Evolutionary conservation across 2,113 vertebrate genomes (phyloP).

Genomic region (Toxostoma redivivum): DNA sequence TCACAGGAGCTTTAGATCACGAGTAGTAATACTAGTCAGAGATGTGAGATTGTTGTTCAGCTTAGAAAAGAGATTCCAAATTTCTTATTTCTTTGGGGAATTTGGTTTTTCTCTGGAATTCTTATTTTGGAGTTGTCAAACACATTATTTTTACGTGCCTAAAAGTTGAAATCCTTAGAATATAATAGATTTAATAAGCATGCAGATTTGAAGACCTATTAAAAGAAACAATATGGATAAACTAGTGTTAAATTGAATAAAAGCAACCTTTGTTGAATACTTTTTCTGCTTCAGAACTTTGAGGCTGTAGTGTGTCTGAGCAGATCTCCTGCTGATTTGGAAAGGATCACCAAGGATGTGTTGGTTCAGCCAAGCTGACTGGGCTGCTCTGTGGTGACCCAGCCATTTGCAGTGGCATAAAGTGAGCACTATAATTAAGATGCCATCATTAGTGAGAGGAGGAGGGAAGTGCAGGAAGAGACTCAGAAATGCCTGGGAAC

Average conservation of each 20-base stretch:
- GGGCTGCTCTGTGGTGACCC: not conserved
- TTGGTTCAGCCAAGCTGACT: not conserved
- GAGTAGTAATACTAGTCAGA: not conserved
- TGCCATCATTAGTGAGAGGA: not conserved
- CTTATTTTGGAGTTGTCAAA: not conserved
- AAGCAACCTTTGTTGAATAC: not conserved
- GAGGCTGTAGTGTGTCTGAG: not conserved
- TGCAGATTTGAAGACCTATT: not conserved
- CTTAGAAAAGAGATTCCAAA: not conserved
- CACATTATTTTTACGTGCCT: not conserved
- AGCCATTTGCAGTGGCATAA: not conserved
- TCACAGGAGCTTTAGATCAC: not conserved
- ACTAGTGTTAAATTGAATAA: not conserved
- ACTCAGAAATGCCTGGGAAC: not conserved
- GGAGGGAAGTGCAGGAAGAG: not conserved
- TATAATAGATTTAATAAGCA: not conserved
- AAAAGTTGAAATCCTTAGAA: not conserved
- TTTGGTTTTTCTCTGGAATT: not conserved
- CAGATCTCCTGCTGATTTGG: not conserved
- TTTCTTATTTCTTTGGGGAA: not conserved
- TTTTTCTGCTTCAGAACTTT: not conserved
- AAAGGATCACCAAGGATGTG: not conserved
- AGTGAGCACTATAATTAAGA: slow-evolving; percentile 35
- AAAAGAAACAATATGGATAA: not conserved
- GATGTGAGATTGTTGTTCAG: not conserved